Evolutionary conservation across 92 coral and sea anemone species (phyloP).

Genomic region (Paramuricea clavata): DNA sequence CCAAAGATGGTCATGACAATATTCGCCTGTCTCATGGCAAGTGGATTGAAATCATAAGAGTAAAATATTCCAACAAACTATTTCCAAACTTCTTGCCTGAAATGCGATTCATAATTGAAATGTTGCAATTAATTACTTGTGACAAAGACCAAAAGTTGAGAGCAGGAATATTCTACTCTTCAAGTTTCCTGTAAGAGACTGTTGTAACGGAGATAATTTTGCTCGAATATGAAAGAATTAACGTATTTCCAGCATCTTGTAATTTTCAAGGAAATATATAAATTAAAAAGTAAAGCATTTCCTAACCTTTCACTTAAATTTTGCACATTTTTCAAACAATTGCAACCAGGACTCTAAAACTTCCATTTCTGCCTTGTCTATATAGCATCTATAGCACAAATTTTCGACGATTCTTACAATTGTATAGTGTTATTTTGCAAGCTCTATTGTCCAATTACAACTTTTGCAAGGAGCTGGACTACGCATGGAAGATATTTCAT

Average conservation of each 20-base stretch:
- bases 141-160: not conserved
- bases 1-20: conserved; percentile 97
- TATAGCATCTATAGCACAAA: no score
- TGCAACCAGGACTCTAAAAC: no score
- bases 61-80: not conserved
- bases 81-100: not conserved
- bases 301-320: no score
- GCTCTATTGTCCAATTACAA: no score
- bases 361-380: no score
- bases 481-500: no score
- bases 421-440: no score
- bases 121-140: not conserved
- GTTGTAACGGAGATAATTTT: not conserved
- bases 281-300: not conserved
- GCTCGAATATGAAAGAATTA: not conserved
- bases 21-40: conserved; percentile 98
- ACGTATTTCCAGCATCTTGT: not conserved
- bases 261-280: not conserved
- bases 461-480: no score
- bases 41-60: conserved; percentile 48
- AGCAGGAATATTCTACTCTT: not conserved
- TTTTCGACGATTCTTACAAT: no score
- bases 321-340: no score
- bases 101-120: not conserved
- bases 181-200: not conserved